Evolutionary conservation across 2,888 invertebrate species (phyloP), one percentile per base, ranked within the genome.

Genomic region (Psylliodes chrysocephalus): DNA sequence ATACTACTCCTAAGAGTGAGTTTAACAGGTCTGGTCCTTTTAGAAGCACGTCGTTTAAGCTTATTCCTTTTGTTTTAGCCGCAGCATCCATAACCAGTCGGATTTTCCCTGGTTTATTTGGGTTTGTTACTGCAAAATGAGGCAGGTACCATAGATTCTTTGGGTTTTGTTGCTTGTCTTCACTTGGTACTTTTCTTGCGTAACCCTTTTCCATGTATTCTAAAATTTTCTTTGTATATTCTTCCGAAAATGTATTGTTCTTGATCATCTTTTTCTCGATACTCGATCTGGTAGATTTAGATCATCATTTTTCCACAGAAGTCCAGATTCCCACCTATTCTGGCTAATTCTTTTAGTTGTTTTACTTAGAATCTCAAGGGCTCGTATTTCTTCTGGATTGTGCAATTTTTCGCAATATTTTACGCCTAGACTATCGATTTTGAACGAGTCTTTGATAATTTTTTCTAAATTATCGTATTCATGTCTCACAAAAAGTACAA

Each of bases 61-160:
- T 14, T 8, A 33, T 18, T 12, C 46, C 54, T n/a, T 54, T 30
- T 10, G 15, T 35, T 47, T 61, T 53, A 10, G 54, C 61, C 12
- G 53, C 44, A 18, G 53, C 53, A 19, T 61, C 61, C 7, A 52
- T 52, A 25, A 60, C 60, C 3, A 60, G 10, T 44, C 53, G 12
- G 5, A 60, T n/a, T 33, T 60, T 53, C 10, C 35, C 35, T 4
- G 38, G 15, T 10, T 38, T 38, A 38, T 38, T 38, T 14, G 15
- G 6, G 14, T 38, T 38, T 2, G 15, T 15, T 8, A 38, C 12
- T 12, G 38, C 38, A 14, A 38, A 38, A 38, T 38, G 15, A 38
- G 38, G 38, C 4, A 38, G 5, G 14, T 38, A 38, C 15, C 14
- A 38, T 12, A 38, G 4, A 38, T 38, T 38, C 12, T 38, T 33